Evolutionary conservation across 2,888 invertebrate species (phyloP).

Genomic region (Diabrotica balteata): DNA sequence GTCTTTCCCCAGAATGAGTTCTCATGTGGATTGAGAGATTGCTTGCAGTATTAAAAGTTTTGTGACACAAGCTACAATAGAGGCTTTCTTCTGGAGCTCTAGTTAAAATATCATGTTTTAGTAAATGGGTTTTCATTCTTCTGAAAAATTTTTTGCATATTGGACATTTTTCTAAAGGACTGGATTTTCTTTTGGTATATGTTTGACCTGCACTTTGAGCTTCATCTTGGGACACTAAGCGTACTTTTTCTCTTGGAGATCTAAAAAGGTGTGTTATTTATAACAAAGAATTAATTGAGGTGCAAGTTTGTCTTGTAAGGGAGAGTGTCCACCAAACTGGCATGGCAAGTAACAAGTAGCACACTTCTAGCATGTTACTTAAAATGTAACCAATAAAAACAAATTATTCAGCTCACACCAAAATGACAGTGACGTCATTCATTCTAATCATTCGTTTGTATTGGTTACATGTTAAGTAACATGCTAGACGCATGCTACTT

Average conservation of each 20-base stretch:
- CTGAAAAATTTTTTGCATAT: conserved; percentile 58
- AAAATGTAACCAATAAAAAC: too few species aligned
- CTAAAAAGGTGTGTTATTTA: background rate
- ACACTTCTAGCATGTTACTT: too few species aligned
- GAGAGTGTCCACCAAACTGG: too few species aligned
- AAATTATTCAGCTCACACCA: too few species aligned
- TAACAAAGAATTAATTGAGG: too few species aligned
- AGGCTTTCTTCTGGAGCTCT: conserved; percentile 48
- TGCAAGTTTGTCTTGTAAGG: too few species aligned
- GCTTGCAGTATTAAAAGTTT: conserved; percentile 54
- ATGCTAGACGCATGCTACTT: too few species aligned
- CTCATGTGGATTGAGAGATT: conserved; percentile 58
- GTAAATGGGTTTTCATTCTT: conserved; percentile 61
- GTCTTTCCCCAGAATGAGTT: conserved; percentile 57
- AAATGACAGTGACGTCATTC: too few species aligned
- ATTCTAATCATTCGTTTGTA: too few species aligned
- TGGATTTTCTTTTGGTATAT: conserved; percentile 54
- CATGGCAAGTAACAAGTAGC: too few species aligned
- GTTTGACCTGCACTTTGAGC: conserved; percentile 49
- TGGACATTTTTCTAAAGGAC: conserved; percentile 58
- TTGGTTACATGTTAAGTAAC: too few species aligned
- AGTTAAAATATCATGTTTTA: conserved; percentile 54
- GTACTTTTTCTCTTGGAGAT: conserved; percentile 43
- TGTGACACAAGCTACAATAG: conserved; percentile 51
- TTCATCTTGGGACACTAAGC: conserved; percentile 52